A percentile compares a stretch with the other conserved stretches of the same genome.
phyloP scores from a whole-genome alignment of 1,140 invertebrate genomes.

The Olivierus martensii region DNA sequence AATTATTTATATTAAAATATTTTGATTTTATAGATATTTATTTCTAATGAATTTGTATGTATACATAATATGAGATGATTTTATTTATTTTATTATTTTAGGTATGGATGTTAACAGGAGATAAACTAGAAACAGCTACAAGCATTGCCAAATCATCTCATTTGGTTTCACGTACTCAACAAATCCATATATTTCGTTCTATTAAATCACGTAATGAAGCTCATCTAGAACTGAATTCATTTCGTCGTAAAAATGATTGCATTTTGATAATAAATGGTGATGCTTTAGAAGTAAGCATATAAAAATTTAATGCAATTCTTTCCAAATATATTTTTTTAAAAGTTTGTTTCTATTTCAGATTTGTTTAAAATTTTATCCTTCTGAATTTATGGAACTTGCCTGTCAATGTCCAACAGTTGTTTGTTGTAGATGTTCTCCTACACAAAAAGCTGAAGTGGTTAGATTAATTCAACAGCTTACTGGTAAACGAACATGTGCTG shows the following conservation, averaged over 20 bases:
- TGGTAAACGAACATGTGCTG: slow-evolving; percentile 46
- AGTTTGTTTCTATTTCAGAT: slow-evolving; percentile 29
- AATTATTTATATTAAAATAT: too few relatives aligned
- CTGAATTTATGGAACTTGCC: slow-evolving; percentile 89
- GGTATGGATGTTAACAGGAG: slow-evolving; percentile 99
- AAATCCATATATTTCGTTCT: slow-evolving; percentile 57
- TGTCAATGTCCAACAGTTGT: slow-evolving; percentile 88
- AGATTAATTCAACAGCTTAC: slow-evolving; percentile 76
- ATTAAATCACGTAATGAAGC: slow-evolving; percentile 70
- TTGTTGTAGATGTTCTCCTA: slow-evolving; percentile 82
- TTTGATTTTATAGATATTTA: too few relatives aligned
- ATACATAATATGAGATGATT: too few relatives aligned
- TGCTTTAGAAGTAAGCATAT: slow-evolving; percentile 58
- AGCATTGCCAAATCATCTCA: slow-evolving; percentile 94
- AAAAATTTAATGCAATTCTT: neutral
- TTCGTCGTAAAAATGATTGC: slow-evolving; percentile 70
- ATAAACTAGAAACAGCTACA: slow-evolving; percentile 96
- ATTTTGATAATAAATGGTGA: slow-evolving; percentile 86
- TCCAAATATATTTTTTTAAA: neutral
- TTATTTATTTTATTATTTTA: too few relatives aligned
- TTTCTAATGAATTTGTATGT: too few relatives aligned
- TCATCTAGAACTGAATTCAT: slow-evolving; percentile 79
- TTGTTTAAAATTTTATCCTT: slow-evolving; percentile 85
- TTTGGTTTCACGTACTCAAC: slow-evolving; percentile 60
- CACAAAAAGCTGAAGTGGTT: slow-evolving; percentile 96